These are phyloP conservation scores for Clupea harengus DNA, from an alignment of 2,113 vertebrate genomes.

Conservation along the genomic window DNA sequence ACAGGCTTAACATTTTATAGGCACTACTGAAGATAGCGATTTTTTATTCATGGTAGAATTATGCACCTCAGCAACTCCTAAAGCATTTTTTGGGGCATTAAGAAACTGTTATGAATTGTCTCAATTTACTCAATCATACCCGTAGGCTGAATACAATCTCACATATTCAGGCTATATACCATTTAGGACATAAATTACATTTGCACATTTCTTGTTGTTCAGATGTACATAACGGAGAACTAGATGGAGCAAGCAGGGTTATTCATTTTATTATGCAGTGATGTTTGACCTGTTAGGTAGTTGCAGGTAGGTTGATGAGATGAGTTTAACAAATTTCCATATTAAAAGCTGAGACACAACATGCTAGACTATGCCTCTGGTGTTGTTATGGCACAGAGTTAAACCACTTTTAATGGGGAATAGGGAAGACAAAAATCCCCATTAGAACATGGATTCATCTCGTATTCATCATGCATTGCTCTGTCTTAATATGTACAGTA, in stretches of 20 bases:
- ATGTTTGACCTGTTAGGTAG: background rate
- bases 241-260: background rate
- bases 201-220: background rate
- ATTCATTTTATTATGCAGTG: background rate
- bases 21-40: too few relatives aligned
- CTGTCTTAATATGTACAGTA: background rate
- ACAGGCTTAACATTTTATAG: too few relatives aligned
- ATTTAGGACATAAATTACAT: background rate
- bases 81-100: too few relatives aligned
- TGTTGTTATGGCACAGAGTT: background rate
- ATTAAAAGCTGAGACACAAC: background rate
- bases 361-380: background rate
- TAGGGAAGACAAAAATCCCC: background rate
- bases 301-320: background rate
- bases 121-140: too few relatives aligned
- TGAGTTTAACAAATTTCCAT: background rate
- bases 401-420: background rate
- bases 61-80: too few relatives aligned
- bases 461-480: background rate
- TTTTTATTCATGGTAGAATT: too few relatives aligned
- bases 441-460: background rate
- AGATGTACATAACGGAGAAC: background rate
- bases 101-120: too few relatives aligned
- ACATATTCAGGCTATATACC: background rate
- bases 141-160: too few relatives aligned